Percentiles rank a stretch among this genome's conserved stretches.
These are phyloP conservation scores for Parnassius smintheus DNA, from an alignment of 2,888 invertebrate species.

Conservation along the genomic window DNA sequence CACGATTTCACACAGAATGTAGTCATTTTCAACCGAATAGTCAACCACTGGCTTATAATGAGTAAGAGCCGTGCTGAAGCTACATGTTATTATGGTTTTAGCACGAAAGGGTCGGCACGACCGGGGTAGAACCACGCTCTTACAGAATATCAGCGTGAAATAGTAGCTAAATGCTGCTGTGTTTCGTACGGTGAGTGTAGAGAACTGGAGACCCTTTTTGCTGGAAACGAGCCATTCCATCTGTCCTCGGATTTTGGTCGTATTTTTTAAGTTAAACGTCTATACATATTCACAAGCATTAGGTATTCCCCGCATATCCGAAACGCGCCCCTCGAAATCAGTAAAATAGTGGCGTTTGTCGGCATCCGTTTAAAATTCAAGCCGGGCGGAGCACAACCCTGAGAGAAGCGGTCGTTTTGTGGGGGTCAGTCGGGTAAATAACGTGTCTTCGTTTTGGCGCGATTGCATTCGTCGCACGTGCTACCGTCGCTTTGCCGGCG, in stretches of 20 bases:
- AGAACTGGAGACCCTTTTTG: too few relatives aligned
- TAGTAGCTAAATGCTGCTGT: too few relatives aligned
- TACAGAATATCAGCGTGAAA: too few relatives aligned
- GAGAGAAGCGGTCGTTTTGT: constrained; percentile 56
- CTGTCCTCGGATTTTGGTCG: too few relatives aligned
- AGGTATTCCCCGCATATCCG: constrained; percentile 31
- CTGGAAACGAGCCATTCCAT: too few relatives aligned
- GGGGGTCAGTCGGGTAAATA: constrained; percentile 70
- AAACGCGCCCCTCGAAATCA: constrained; percentile 44
- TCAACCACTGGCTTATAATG: too few relatives aligned
- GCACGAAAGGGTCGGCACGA: too few relatives aligned
- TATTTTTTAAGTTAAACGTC: too few relatives aligned
- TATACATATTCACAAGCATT: constrained; percentile 31
- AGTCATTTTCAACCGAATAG: background rate
- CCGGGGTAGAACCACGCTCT: too few relatives aligned
- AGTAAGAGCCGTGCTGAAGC: too few relatives aligned
- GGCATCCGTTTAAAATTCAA: constrained; percentile 65
- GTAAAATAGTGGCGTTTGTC: constrained; percentile 50
- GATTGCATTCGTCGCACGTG: constrained; percentile 44
- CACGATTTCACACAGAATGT: background rate
- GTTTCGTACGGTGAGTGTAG: too few relatives aligned
- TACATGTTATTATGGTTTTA: too few relatives aligned
- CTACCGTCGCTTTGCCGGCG: background rate
- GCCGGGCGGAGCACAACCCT: constrained; percentile 55
- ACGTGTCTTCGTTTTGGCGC: constrained; percentile 56